These are phyloP conservation scores for Drosophila paramelanica DNA, from an alignment of 2,888 invertebrate genomes.

Conservation along the genomic window DNA sequence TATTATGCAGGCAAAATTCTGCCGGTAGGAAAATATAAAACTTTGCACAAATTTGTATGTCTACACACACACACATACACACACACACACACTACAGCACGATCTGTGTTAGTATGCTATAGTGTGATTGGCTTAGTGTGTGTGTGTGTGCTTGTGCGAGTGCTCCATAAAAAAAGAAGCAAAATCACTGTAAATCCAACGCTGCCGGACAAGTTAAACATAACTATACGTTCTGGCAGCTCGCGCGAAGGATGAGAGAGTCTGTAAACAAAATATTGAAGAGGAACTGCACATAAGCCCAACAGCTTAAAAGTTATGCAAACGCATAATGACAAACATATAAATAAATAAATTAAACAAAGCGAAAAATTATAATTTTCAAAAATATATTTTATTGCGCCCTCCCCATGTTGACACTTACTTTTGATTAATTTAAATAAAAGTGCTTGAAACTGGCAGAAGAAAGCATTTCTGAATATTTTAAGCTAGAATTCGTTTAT, in stretches of 20 bases:
- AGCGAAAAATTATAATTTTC: no score
- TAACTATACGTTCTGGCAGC: slow-evolving; percentile 38
- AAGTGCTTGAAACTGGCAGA: no score
- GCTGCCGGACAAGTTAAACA: slow-evolving; percentile 55
- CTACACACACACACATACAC: slow-evolving; percentile 6
- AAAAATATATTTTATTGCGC: no score
- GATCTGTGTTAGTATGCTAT: slow-evolving; percentile 26
- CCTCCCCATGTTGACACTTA: no score
- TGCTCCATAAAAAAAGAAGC: slow-evolving; percentile 76
- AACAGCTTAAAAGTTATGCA: slow-evolving; percentile 36
- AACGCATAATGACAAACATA: no score
- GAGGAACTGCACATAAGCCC: slow-evolving; percentile 51
- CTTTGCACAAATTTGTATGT: slow-evolving; percentile 63
- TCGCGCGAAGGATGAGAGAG: slow-evolving; percentile 11
- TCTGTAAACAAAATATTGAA: slow-evolving; percentile 58
- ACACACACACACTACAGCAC: not conserved
- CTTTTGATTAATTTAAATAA: no score
- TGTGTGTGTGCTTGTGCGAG: slow-evolving; percentile 44
- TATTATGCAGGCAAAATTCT: slow-evolving; percentile 50
- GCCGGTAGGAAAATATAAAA: slow-evolving; percentile 64
- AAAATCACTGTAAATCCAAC: slow-evolving; percentile 75
- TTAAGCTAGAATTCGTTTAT: no score
- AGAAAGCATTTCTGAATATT: no score
- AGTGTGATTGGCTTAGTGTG: slow-evolving; percentile 40
- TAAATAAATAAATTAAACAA: no score